phyloP scores from a whole-genome alignment of 2,113 vertebrate species.

The Chamaea fasciata region DNA sequence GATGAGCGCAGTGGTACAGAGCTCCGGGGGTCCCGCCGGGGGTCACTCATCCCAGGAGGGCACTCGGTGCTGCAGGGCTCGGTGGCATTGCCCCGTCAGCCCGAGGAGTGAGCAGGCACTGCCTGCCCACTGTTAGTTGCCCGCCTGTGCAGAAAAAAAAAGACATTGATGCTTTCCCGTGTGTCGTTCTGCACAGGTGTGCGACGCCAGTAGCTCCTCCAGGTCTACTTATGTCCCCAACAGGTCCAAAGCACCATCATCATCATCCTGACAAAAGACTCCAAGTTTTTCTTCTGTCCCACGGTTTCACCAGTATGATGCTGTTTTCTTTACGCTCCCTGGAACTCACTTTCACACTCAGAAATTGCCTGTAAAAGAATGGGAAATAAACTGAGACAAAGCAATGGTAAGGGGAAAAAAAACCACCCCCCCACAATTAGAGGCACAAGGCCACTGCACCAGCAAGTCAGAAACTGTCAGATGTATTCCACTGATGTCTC shows the following conservation, averaged over 20 bases:
- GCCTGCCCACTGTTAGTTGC: background rate
- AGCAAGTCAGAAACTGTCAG: background rate
- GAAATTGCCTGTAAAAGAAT: background rate
- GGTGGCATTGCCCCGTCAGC: background rate
- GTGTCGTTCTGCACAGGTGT: background rate
- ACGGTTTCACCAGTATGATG: rapidly evolving
- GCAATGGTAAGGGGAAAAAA: background rate
- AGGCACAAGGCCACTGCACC: background rate
- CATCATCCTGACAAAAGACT: background rate
- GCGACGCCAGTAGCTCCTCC: background rate
- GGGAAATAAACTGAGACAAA: background rate
- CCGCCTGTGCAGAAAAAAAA: background rate
- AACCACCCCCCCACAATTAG: background rate
- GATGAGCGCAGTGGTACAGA: rapidly evolving
- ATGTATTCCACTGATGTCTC: background rate
- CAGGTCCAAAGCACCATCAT: background rate
- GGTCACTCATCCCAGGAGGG: background rate
- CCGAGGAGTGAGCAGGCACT: rapidly evolving
- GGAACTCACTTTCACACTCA: background rate
- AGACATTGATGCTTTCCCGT: background rate
- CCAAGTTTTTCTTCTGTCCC: background rate
- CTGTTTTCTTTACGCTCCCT: background rate
- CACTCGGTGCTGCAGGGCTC: background rate
- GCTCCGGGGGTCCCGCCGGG: rapidly evolving
- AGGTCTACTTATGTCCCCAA: background rate